Percentiles rank a stretch among this genome's conserved stretches.
phyloP scores from a whole-genome alignment of 1,140 invertebrate genomes.

The Battus philenor region DNA sequence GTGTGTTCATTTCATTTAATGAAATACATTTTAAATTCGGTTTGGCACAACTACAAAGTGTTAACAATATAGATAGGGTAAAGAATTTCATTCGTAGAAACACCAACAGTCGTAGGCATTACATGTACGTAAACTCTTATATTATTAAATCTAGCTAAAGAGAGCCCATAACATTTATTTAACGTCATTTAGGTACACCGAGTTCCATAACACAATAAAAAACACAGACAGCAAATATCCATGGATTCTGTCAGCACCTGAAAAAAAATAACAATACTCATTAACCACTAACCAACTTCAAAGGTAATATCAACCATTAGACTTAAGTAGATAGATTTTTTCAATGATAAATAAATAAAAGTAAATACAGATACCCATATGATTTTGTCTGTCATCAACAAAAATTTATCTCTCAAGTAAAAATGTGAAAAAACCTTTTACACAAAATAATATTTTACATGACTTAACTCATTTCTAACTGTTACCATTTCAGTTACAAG shows the following conservation, averaged over 20 bases:
- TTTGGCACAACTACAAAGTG: slow-evolving; percentile 67
- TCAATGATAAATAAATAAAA: too few relatives aligned
- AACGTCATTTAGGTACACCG: neutral
- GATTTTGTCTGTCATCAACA: too few relatives aligned
- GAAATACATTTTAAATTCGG: slow-evolving; percentile 68
- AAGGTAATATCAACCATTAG: too few relatives aligned
- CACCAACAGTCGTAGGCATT: slow-evolving; percentile 32
- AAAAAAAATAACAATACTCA: neutral
- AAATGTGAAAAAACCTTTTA: too few relatives aligned
- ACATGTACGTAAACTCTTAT: slow-evolving; percentile 27
- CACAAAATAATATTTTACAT: too few relatives aligned
- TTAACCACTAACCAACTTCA: too few relatives aligned
- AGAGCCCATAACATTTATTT: slow-evolving; percentile 6
- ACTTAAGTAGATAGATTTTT: too few relatives aligned
- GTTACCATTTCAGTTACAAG: too few relatives aligned
- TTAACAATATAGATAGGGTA: slow-evolving; percentile 55
- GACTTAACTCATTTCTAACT: too few relatives aligned
- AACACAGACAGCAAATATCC: neutral
- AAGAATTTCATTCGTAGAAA: slow-evolving; percentile 58
- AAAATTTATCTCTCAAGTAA: too few relatives aligned
- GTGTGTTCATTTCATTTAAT: slow-evolving; percentile 58
- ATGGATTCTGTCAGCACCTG: slow-evolving; percentile 8
- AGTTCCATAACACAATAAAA: slow-evolving; percentile 1
- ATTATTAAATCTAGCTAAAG: slow-evolving; percentile 22
- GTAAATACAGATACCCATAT: too few relatives aligned